Evolutionary conservation across 2,888 invertebrate genomes (phyloP).

Genomic region (Dromius quadrimaculatus): DNA sequence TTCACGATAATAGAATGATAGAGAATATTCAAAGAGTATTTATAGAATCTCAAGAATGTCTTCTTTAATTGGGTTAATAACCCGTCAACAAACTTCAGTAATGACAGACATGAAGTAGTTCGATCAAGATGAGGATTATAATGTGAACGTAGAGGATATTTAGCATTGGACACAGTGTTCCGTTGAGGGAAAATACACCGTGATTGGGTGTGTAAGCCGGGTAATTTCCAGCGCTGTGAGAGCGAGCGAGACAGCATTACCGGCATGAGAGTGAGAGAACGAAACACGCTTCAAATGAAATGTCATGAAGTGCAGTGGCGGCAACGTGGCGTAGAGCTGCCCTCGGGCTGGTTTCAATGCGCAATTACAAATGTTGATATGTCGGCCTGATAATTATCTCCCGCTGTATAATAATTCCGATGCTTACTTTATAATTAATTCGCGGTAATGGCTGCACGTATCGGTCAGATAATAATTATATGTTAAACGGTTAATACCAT

Average conservation of each 20-base stretch:
- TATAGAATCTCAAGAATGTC: constrained; percentile 4
- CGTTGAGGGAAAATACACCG: constrained; percentile 19
- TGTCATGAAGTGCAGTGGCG: constrained; percentile 41
- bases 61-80: constrained; percentile 25
- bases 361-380: constrained; percentile 51
- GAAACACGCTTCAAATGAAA: constrained; percentile 34
- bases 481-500: constrained; percentile 37
- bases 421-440: constrained; percentile 52
- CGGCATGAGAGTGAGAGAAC: constrained; percentile 4
- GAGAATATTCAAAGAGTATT: too few species aligned
- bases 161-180: constrained; percentile 30
- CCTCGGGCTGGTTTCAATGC: constrained; percentile 42
- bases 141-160: constrained; percentile 27
- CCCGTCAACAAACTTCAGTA: constrained; percentile 8
- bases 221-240: constrained; percentile 15
- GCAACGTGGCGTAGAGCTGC: constrained; percentile 22
- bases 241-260: background rate
- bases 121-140: constrained; percentile 24
- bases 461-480: constrained; percentile 50
- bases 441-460: constrained; percentile 50
- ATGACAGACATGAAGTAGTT: constrained; percentile 19
- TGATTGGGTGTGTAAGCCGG: constrained; percentile 45
- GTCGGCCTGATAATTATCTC: constrained; percentile 51
- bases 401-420: constrained; percentile 50
- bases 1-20: too few species aligned